Evolutionary conservation across 1,140 invertebrate genomes (phyloP), one percentile per base, ranked within the genome.

Genomic region (Drosophila bocqueti): DNA sequence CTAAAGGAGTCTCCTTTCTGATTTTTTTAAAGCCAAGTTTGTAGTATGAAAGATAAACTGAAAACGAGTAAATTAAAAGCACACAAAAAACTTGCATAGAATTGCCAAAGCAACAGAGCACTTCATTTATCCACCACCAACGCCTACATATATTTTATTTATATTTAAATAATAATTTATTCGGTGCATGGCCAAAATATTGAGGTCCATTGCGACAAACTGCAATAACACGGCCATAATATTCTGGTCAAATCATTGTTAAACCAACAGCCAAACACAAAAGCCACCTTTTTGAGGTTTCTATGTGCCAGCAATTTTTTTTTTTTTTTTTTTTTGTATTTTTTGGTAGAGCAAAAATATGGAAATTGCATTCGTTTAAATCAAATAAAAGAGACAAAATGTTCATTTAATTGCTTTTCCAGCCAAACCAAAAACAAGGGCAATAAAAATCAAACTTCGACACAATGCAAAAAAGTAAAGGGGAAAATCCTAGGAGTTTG

Each of bases 281-380:
- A 89, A 90, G 77, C 84, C 84, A 89, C 78, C 85, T 89, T 87
- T 57, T 73, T 87, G 84, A 89, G 84, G 84, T 83, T 87, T 71
- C 57, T 79, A 79, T 76, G 62, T 38, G 16, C 36, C 9, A 13
- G 31, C 3, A 26, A 4, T 24, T 9, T 36, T 54, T 18, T 34
- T 36, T 54, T 18, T 34, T 26, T 63, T 47, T 43, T 45, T 54
- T 8, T 26, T 15, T 21, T 72, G 47, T 42, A 45, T 54, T 47
- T n/a, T 50, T n/a, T 6, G 13, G 10, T 31, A 34, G 18, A 29
- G 72, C 26, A 62, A 66, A 71, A 76, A 76, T 83, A 83, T 87
- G 76, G 66, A 69, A 83, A 76, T 77, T 72, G 45, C n/a, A 38
- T 73, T 71, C 50, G 54, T 71, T 58, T 67, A 86, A 87, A 87